phyloP scores from a whole-genome alignment of 1,140 invertebrate genomes.

The Campoletis sonorensis region DNA sequence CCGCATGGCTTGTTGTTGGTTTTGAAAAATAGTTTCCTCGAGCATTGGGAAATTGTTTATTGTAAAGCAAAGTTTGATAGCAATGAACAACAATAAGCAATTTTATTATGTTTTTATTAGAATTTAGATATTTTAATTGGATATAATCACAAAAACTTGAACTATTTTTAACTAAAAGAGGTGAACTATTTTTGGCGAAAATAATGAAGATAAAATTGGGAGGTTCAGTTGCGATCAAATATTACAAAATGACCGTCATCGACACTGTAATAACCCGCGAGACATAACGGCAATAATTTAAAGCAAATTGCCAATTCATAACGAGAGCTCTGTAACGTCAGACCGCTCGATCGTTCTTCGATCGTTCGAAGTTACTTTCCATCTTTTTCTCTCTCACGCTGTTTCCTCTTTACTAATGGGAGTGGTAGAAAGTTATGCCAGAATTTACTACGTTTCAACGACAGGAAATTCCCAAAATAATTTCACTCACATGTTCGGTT shows the following conservation, averaged over 20 bases:
- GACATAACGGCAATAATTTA: conserved; percentile 21
- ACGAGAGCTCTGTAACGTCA: background rate
- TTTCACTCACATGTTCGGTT: background rate
- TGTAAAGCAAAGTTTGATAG: too few species aligned
- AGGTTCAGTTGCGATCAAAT: too few species aligned
- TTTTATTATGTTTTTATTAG: too few species aligned
- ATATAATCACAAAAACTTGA: too few species aligned
- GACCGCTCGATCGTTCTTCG: conserved; percentile 12
- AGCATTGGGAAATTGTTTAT: too few species aligned
- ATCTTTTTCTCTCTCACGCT: background rate
- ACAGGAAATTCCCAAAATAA: background rate
- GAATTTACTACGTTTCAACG: background rate
- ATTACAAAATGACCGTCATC: background rate
- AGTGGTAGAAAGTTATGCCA: background rate
- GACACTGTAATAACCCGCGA: background rate
- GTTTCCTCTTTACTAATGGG: background rate
- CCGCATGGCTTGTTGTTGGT: too few species aligned
- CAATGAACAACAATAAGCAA: too few species aligned
- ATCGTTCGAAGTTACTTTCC: conserved; percentile 10
- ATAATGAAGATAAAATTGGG: too few species aligned
- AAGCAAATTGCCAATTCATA: conserved; percentile 27
- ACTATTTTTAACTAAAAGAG: too few species aligned
- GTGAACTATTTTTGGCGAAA: too few species aligned
- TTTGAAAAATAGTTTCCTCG: too few species aligned
- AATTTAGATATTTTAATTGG: too few species aligned